phyloP scores from a whole-genome alignment of 1,140 invertebrate species.

The Leptinotarsa defecta region DNA sequence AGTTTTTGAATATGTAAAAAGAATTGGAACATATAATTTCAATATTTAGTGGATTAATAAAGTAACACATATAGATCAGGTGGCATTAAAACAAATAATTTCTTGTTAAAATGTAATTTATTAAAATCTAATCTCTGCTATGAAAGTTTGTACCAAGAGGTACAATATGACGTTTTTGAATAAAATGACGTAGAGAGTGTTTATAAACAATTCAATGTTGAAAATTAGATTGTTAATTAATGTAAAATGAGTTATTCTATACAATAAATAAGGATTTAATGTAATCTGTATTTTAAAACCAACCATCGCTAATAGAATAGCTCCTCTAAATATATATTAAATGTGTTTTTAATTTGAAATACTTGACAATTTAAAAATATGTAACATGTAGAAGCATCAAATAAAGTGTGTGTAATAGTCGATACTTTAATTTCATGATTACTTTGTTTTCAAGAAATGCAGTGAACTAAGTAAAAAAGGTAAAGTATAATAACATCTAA shows the following conservation, averaged over 20 bases:
- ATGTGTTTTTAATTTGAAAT: not conserved
- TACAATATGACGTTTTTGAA: no score
- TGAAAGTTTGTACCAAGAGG: no score
- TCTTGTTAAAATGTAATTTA: no score
- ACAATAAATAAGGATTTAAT: conserved; percentile 2
- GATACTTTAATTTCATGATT: not conserved
- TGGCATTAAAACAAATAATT: no score
- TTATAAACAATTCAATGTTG: not conserved
- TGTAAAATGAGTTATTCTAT: conserved; percentile 38
- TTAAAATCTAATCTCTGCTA: no score
- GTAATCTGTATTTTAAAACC: not conserved
- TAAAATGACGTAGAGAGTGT: not conserved
- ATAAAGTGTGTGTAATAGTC: not conserved
- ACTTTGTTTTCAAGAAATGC: not conserved
- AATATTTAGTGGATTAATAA: no score
- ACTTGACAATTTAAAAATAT: not conserved
- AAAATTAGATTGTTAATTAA: conserved; percentile 7
- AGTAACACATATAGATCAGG: no score
- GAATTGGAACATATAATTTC: no score
- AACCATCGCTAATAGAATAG: conserved; percentile 32
- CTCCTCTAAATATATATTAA: conserved; percentile 26
- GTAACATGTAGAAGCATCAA: conserved; percentile 1
- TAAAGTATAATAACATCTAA: not conserved
- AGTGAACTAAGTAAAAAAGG: not conserved
- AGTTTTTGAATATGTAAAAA: no score